A percentile compares a stretch with the other conserved stretches of the same genome.
Conservation (phyloP, 2,113 vertebrate species). For the Ceratotherium simum region DNA sequence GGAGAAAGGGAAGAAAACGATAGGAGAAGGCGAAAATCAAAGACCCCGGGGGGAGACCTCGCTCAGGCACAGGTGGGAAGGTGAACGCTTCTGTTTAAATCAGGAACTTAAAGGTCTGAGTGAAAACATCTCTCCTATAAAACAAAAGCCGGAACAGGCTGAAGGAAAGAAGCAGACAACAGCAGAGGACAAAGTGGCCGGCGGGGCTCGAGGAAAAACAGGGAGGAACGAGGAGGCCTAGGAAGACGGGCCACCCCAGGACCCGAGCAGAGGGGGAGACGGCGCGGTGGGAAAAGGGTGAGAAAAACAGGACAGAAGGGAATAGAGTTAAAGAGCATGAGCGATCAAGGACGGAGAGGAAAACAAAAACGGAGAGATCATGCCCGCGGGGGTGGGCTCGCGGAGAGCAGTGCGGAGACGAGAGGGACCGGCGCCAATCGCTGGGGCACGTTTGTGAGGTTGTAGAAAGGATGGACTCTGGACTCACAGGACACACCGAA, state of each 20-base stretch:
- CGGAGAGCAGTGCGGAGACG: too few species aligned
- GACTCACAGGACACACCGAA: too few species aligned
- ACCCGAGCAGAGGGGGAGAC: not conserved
- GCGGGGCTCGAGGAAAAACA: not conserved
- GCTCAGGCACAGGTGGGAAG: not conserved
- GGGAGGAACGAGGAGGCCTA: rapidly evolving
- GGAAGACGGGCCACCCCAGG: rapidly evolving
- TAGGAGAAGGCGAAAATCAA: not conserved
- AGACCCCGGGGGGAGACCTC: too few species aligned
- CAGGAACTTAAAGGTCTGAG: not conserved
- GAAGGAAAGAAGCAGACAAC: rapidly evolving
- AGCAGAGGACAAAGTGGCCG: not conserved
- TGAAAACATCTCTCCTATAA: not conserved
- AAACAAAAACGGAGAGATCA: too few species aligned
- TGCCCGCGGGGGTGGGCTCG: too few species aligned
- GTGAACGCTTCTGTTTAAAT: not conserved
- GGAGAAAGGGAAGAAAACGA: not conserved
- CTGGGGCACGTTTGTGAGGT: too few species aligned
- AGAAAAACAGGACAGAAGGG: not conserved
- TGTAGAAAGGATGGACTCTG: too few species aligned
- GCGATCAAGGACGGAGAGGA: not conserved
- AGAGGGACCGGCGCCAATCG: too few species aligned
- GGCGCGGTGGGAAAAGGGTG: not conserved
- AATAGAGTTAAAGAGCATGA: not conserved
- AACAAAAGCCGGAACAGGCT: not conserved